Evolutionary conservation across 1,140 invertebrate species (phyloP).

Genomic region (Zaprionus lachaisei): DNA sequence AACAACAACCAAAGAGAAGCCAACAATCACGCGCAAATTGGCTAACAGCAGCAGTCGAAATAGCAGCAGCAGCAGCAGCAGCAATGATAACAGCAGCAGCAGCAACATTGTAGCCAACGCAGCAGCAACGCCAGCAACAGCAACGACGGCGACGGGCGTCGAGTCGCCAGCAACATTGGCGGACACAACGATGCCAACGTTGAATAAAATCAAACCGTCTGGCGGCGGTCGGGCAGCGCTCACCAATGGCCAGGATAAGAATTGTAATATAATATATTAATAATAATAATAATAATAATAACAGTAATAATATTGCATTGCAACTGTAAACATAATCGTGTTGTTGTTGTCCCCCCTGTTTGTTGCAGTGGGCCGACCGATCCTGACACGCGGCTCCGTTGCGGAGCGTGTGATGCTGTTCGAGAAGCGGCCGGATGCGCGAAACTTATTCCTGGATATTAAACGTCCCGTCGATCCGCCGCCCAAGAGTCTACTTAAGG

Average conservation of each 20-base stretch:
- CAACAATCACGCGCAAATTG: constrained; percentile 38
- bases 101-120: constrained; percentile 50
- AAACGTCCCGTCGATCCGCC: constrained; percentile 72
- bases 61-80: constrained; percentile 13
- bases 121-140: constrained; percentile 29
- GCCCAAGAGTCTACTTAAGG: constrained; percentile 77
- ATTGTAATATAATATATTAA: constrained; percentile 68
- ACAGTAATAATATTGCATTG: background rate
- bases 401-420: constrained; percentile 96
- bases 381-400: constrained; percentile 94
- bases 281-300: constrained; percentile 21
- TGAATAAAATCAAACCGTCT: constrained; percentile 80
- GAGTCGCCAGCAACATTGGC: constrained; percentile 61
- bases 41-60: constrained; percentile 23
- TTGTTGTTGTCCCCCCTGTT: constrained; percentile 16
- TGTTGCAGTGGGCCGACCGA: constrained; percentile 90
- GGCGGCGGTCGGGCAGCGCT: constrained; percentile 66
- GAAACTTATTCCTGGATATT: constrained; percentile 75
- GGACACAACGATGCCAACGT: constrained; percentile 79
- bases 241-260: constrained; percentile 81
- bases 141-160: constrained; percentile 41
- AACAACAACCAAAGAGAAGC: constrained; percentile 51
- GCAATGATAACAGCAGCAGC: constrained; percentile 32
- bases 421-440: constrained; percentile 92
- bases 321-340: constrained; percentile 5